Evolutionary conservation across 2,797 vertebrate species (phyloP).

Genomic region (Tenualosa ilisha): DNA sequence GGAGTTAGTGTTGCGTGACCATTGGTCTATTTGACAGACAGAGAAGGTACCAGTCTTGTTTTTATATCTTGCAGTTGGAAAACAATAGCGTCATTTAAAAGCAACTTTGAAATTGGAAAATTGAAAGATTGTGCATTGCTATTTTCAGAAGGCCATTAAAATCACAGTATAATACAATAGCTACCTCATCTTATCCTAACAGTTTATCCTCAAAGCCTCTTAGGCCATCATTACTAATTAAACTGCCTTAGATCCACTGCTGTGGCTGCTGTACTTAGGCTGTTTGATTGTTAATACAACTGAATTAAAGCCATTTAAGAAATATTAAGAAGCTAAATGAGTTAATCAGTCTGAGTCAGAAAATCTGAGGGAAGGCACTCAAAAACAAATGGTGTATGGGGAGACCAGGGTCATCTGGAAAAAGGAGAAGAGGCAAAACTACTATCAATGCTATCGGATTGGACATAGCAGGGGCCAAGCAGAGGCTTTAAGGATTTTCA

Average conservation of each 20-base stretch:
- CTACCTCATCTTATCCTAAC: background rate
- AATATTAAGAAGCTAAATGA: background rate
- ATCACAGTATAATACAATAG: background rate
- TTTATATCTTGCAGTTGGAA: background rate
- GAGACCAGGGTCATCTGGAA: background rate
- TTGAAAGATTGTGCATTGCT: background rate
- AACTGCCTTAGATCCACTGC: background rate
- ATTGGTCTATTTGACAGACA: too few relatives aligned
- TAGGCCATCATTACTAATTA: slow-evolving; percentile 11
- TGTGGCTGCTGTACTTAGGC: background rate
- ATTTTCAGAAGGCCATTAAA: background rate
- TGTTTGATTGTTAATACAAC: background rate
- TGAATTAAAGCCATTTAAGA: background rate
- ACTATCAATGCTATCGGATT: background rate
- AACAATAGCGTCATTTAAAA: background rate
- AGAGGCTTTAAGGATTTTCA: background rate
- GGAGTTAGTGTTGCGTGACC: too few relatives aligned
- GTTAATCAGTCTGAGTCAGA: slow-evolving; percentile 2
- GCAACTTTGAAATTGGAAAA: background rate
- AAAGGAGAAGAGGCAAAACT: background rate
- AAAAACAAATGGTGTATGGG: background rate
- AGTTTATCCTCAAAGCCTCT: background rate
- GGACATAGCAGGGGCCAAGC: background rate
- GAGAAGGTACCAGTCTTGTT: background rate
- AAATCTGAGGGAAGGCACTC: background rate